phyloP scores from a whole-genome alignment of 2,797 vertebrate genomes.

The Tiaroga cobitis region DNA sequence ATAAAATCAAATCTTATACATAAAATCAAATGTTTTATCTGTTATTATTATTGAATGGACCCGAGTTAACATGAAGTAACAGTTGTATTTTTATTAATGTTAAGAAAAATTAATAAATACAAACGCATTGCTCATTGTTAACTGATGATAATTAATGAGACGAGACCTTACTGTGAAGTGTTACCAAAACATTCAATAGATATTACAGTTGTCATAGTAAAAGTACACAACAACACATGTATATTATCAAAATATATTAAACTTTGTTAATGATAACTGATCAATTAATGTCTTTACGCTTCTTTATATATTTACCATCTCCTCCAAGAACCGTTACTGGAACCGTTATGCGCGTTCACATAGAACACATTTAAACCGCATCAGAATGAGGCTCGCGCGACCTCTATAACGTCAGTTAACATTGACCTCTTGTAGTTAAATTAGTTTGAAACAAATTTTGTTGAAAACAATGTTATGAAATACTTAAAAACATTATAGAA shows the following conservation, averaged over 20 bases:
- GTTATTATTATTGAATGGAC: neutral
- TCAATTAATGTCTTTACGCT: neutral
- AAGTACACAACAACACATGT: neutral
- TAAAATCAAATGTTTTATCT: too few species aligned
- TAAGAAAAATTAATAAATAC: neutral
- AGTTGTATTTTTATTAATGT: neutral
- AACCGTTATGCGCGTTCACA: slow-evolving; percentile 56
- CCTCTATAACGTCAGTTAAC: neutral
- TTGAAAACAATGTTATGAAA: neutral
- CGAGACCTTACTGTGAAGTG: neutral
- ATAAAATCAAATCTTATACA: neutral
- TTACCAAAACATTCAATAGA: neutral
- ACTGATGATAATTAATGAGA: neutral
- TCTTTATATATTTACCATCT: neutral
- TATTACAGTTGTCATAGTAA: neutral
- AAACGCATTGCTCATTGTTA: neutral
- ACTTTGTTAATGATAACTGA: neutral
- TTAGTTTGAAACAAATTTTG: neutral
- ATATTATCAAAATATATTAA: neutral
- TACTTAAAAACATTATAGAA: neutral
- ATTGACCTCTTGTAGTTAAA: neutral
- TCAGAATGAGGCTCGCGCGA: slow-evolving; percentile 1
- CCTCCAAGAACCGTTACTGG: slow-evolving; percentile 53
- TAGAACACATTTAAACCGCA: slow-evolving; percentile 37
- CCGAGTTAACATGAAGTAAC: neutral